A percentile compares a stretch with the other conserved stretches of the same genome.
phyloP scores from a whole-genome alignment of 2,797 vertebrate genomes.

The Pangasius macronema region DNA sequence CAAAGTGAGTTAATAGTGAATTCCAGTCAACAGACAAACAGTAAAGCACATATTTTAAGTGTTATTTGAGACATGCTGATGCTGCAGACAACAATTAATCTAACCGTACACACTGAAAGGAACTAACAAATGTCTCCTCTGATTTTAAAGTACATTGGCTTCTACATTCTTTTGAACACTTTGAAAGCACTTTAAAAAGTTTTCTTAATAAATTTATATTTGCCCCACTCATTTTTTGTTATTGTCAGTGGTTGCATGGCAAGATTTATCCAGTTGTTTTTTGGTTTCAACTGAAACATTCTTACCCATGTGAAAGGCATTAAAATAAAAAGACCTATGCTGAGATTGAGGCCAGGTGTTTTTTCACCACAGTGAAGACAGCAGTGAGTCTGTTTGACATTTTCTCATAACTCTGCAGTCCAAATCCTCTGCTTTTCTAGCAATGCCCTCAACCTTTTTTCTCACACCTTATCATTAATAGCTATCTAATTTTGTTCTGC shows the following conservation, averaged over 20 bases:
- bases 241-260: too few relatives aligned
- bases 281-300: not conserved
- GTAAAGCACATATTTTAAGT: not conserved
- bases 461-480: constrained; percentile 71
- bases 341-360: constrained; percentile 22
- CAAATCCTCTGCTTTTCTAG: constrained; percentile 31
- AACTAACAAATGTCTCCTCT: not conserved
- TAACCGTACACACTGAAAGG: not conserved
- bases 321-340: not conserved
- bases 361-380: not conserved
- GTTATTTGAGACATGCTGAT: not conserved
- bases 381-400: not conserved
- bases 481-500: constrained; percentile 57
- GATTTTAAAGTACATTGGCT: not conserved
- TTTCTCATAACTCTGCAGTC: constrained; percentile 44
- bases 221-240: not conserved
- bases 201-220: not conserved
- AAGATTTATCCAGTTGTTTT: not conserved
- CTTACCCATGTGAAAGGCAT: constrained; percentile 16
- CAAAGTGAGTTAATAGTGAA: not conserved
- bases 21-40: not conserved
- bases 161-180: not conserved
- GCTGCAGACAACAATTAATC: not conserved
- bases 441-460: constrained; percentile 33
- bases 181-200: not conserved